Conservation (phyloP, 1,140 invertebrate genomes). For the Sminthurides bifidus region DNA sequence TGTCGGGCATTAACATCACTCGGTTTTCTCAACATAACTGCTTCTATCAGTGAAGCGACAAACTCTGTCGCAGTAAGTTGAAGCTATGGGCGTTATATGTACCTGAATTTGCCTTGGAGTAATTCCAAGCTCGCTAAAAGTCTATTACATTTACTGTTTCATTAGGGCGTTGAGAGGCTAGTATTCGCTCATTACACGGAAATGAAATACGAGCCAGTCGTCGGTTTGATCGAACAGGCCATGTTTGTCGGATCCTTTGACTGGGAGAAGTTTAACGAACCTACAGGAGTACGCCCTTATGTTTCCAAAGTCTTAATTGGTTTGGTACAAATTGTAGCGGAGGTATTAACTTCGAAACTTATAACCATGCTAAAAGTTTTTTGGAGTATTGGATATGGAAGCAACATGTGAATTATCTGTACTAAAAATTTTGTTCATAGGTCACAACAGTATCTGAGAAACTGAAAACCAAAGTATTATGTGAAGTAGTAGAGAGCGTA, state of each 20-base stretch:
- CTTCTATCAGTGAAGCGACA: conserved; percentile 47
- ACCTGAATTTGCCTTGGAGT: no score
- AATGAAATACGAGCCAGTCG: conserved; percentile 79
- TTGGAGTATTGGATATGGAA: neutral
- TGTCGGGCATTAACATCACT: conserved; percentile 48
- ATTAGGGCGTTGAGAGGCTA: conserved; percentile 25
- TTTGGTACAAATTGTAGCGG: conserved; percentile 80
- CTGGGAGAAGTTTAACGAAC: conserved; percentile 63
- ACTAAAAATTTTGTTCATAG: conserved; percentile 36
- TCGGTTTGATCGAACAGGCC: conserved; percentile 85
- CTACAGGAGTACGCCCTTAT: conserved; percentile 70
- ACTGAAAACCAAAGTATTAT: conserved; percentile 60
- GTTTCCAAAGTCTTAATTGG: conserved; percentile 85
- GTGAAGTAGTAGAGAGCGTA: conserved; percentile 76
- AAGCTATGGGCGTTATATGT: no score
- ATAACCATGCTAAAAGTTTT: neutral
- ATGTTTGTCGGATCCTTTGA: conserved; percentile 85
- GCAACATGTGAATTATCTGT: conserved; percentile 9
- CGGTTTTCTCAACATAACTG: conserved; percentile 57
- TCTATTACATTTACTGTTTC: conserved; percentile 5
- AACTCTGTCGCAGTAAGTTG: no score
- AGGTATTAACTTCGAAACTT: conserved; percentile 47
- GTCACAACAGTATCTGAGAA: conserved; percentile 67
- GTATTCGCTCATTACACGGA: conserved; percentile 56
- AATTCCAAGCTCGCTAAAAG: no score